Base-by-base conservation (phyloP, 2,797 vertebrate genomes). In the Enteromius radiatus region DNA sequence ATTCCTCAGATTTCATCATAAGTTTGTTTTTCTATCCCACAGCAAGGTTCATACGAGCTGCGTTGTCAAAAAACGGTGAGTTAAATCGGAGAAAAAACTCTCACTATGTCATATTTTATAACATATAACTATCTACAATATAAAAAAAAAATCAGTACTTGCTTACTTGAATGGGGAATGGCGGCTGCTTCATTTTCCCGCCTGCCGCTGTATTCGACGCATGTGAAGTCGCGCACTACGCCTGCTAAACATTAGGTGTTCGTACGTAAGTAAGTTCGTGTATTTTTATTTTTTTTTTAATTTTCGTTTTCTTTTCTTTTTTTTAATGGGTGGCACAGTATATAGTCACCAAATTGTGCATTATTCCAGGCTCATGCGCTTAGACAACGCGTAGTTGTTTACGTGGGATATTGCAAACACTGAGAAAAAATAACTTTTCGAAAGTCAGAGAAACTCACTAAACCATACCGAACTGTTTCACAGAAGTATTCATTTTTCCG, bases 11-110 rank as follows among this genome's bases (percentile, higher is more conserved):
- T 78, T 97, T 98, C 14, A 91, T 96, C 84, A 92, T 98, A 54
- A 97, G 96, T 86, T 88, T 94, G 86, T 95, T 96, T 89, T 98
- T 98, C 92, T 93, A 96, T 87, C 95, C 96, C 33, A 93, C 94
- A 26, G 95, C 97, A 47, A 92, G 89, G 49, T 97, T 97, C 88
- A 97, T 97, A 88, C 91, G 84, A 85, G 90, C 93, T 52, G 97
- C 96, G 0, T 92, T 97, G 88, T 90, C 90, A 77, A 93, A 93
- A 83, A 92, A 91, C 92, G 97, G 97, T 96, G 95, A 92, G 91
- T 89, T 56, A 26, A 9, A 84, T 78, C 76, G 41, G 19, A 36
- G n/a, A 38, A 21, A 41, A 33, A 36, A 65, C 21, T 14, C 31
- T 14, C 23, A n/a, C 28, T 26, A 71, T 61, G 7, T 1, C 17